Conservation (phyloP, 2,113 vertebrate species). For the Oryzias curvinotus region DNA sequence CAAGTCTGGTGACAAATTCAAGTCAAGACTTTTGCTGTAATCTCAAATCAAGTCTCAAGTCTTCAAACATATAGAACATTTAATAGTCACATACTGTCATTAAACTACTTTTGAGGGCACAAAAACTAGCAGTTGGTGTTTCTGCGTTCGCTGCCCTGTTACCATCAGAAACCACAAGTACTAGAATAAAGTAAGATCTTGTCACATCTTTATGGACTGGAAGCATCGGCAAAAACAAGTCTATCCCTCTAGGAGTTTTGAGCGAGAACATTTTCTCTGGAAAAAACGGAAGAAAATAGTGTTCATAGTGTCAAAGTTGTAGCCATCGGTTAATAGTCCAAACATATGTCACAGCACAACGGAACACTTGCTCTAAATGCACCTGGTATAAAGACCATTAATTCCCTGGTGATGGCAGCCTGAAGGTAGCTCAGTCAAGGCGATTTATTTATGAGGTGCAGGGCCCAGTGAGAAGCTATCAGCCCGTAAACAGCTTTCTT, state of each 20-base stretch:
- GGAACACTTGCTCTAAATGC: conserved; percentile 20
- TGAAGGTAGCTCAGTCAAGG: conserved; percentile 30
- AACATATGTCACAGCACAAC: conserved; percentile 7
- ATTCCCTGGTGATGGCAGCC: conserved; percentile 38
- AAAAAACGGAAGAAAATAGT: neutral
- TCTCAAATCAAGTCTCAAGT: too few species aligned
- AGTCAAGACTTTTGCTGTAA: too few species aligned
- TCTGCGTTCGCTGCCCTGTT: neutral
- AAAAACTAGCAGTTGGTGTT: too few species aligned
- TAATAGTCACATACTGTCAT: too few species aligned
- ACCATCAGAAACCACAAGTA: conserved; percentile 28
- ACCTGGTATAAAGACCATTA: conserved; percentile 17
- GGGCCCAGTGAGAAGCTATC: conserved; percentile 11
- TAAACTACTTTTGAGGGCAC: too few species aligned
- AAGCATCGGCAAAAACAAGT: conserved; percentile 2
- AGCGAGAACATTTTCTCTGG: conserved; percentile 9
- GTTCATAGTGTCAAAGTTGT: conserved; percentile 11
- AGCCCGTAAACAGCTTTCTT: conserved; percentile 19
- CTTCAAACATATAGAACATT: too few species aligned
- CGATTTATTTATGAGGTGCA: conserved; percentile 37
- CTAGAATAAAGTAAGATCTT: conserved; percentile 7
- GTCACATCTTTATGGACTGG: neutral
- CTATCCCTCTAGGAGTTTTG: neutral
- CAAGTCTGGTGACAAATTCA: too few species aligned
- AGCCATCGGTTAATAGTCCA: conserved; percentile 6